Evolutionary conservation across 2,113 vertebrate species (phyloP).

Genomic region (Morone chrysops): DNA sequence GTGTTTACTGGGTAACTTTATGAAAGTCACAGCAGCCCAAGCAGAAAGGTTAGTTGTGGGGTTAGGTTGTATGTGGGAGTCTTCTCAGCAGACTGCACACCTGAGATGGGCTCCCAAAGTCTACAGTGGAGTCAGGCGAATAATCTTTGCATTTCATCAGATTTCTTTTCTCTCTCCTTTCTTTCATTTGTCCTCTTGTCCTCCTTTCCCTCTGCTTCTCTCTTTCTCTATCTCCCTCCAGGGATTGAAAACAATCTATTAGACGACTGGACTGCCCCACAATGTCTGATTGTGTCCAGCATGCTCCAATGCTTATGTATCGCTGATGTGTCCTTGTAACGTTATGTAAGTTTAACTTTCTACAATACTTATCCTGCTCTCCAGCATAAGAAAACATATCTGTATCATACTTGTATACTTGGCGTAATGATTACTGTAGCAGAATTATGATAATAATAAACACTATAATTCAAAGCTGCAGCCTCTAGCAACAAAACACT

Average conservation of each 20-base stretch:
- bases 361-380: conserved; percentile 6
- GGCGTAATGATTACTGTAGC: conserved; percentile 7
- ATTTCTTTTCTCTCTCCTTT: conserved; percentile 18
- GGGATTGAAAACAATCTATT: conserved; percentile 68
- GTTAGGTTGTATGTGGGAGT: conserved; percentile 62
- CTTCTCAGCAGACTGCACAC: conserved; percentile 72
- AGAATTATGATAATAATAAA: conserved; percentile 61
- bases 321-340: conserved; percentile 52
- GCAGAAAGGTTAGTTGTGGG: conserved; percentile 74
- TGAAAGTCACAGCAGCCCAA: conserved; percentile 74
- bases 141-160: conserved; percentile 70
- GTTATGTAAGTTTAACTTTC: conserved; percentile 53
- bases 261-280: conserved; percentile 50
- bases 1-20: conserved; percentile 76
- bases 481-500: conserved; percentile 44
- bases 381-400: conserved; percentile 38
- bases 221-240: conserved; percentile 34
- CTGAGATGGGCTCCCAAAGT: conserved; percentile 65
- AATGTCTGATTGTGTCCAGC: conserved; percentile 58
- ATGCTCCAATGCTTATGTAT: conserved; percentile 55
- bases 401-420: background rate
- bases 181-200: conserved; percentile 17
- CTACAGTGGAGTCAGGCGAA: conserved; percentile 55
- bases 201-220: conserved; percentile 33
- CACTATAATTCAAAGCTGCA: conserved; percentile 42